Percentiles rank a stretch among this genome's conserved stretches.
These are phyloP conservation scores for Taphrorychus bicolor DNA, from an alignment of 2,888 invertebrate genomes.

Conservation along the genomic window DNA sequence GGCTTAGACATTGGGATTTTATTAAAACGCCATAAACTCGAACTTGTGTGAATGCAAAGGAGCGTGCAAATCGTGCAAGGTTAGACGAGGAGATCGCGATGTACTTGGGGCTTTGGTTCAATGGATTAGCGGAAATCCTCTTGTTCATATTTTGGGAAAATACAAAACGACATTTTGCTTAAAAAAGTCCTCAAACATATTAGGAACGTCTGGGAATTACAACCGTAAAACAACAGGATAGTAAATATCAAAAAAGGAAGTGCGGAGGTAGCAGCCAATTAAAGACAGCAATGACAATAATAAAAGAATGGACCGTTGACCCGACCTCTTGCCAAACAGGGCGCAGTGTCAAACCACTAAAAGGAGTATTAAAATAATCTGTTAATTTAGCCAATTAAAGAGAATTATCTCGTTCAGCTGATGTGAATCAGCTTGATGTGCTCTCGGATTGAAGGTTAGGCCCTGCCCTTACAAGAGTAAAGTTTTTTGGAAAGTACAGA, in stretches of 20 bases:
- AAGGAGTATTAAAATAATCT: background rate
- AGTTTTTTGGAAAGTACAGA: too few relatives aligned
- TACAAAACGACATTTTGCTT: too few relatives aligned
- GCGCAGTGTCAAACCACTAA: constrained; percentile 20
- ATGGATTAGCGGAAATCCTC: too few relatives aligned
- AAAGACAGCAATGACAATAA: background rate
- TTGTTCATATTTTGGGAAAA: too few relatives aligned
- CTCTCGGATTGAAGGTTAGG: too few relatives aligned
- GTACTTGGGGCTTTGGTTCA: too few relatives aligned
- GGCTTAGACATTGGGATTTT: background rate
- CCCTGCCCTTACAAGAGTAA: too few relatives aligned
- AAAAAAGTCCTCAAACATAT: too few relatives aligned
- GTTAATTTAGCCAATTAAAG: constrained; percentile 20
- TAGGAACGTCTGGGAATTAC: too few relatives aligned
- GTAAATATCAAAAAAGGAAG: constrained; percentile 11
- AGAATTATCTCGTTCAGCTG: constrained; percentile 8
- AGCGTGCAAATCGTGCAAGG: background rate
- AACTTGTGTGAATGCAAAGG: background rate
- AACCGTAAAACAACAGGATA: too few relatives aligned
- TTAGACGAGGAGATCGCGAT: background rate
- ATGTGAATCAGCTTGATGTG: constrained; percentile 26
- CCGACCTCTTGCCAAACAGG: constrained; percentile 13
- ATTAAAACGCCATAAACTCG: background rate
- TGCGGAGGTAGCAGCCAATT: background rate
- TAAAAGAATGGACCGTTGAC: constrained; percentile 5